phyloP scores from a whole-genome alignment of 2,888 invertebrate genomes.

The Syritta pipiens region DNA sequence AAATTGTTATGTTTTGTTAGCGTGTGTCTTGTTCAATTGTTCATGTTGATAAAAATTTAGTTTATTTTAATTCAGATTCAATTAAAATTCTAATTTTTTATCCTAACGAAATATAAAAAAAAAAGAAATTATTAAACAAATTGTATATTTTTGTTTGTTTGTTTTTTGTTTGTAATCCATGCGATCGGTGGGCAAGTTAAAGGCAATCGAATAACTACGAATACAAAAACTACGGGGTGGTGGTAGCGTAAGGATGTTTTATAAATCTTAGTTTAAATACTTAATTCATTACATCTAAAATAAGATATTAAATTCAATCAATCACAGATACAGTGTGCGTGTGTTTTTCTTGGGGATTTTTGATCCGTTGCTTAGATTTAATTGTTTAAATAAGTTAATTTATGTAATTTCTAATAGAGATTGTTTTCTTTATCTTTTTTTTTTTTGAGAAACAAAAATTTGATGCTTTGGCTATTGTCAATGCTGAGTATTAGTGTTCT shows the following conservation, averaged over 20 bases:
- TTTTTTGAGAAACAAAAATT: conserved; percentile 23
- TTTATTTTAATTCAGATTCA: conserved; percentile 40
- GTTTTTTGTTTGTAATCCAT: conserved; percentile 34
- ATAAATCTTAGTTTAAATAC: conserved; percentile 32
- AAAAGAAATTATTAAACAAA: neutral
- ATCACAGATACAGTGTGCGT: conserved; percentile 56
- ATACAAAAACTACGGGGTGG: conserved; percentile 58
- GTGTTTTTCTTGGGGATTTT: conserved; percentile 55
- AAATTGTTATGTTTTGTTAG: conserved; percentile 1
- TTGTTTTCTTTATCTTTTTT: too few relatives aligned
- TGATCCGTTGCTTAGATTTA: conserved; percentile 66
- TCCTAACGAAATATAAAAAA: conserved; percentile 23
- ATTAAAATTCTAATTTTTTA: conserved; percentile 58
- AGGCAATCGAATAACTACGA: conserved; percentile 63
- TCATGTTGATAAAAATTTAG: conserved; percentile 31
- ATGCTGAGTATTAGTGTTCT: conserved; percentile 62
- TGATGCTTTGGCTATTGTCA: conserved; percentile 68
- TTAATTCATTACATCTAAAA: conserved; percentile 54
- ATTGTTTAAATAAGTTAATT: conserved; percentile 47
- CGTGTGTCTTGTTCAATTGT: conserved; percentile 6
- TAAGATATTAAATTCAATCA: conserved; percentile 67
- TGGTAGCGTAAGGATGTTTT: conserved; percentile 44
- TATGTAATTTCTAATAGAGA: conserved; percentile 10
- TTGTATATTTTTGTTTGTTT: neutral
- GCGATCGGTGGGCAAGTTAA: conserved; percentile 69